These are phyloP conservation scores for Sarcophaga caerulescens DNA, from an alignment of 2,888 invertebrate genomes.

Conservation along the genomic window DNA sequence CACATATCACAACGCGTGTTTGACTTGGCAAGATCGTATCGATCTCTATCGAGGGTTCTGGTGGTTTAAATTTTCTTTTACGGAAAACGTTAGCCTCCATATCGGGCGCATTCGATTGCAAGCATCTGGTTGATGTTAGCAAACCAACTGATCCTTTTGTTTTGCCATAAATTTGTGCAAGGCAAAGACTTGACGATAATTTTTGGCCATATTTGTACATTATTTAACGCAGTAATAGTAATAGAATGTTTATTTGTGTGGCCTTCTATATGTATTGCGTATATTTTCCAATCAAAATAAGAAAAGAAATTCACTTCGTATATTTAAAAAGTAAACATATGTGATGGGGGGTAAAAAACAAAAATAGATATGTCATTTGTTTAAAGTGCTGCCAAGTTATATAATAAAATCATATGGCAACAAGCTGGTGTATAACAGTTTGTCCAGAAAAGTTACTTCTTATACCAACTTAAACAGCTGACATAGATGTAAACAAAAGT, in stretches of 20 bases:
- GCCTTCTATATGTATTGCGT: slow-evolving; percentile 4
- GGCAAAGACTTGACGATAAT: slow-evolving; percentile 18
- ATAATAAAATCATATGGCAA: background rate
- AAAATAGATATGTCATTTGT: background rate
- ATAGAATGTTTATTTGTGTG: background rate
- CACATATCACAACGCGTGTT: slow-evolving; percentile 85
- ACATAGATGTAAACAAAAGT: background rate
- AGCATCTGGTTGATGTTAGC: background rate
- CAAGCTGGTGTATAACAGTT: background rate
- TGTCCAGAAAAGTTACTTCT: background rate
- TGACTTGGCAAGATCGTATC: slow-evolving; percentile 71
- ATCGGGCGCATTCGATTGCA: slow-evolving; percentile 29
- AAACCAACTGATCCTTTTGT: background rate
- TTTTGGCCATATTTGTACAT: slow-evolving; percentile 61
- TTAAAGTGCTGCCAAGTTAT: slow-evolving; percentile 5
- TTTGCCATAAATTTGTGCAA: slow-evolving; percentile 7
- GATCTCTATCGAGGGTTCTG: slow-evolving; percentile 70
- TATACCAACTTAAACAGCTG: slow-evolving; percentile 31
- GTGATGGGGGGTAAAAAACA: background rate
- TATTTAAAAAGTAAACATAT: slow-evolving; percentile 21
- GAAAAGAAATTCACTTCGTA: background rate
- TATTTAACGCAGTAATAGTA: slow-evolving; percentile 1
- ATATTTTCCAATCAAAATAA: slow-evolving; percentile 15
- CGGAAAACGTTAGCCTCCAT: slow-evolving; percentile 73
- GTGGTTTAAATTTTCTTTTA: slow-evolving; percentile 77